phyloP scores from a whole-genome alignment of 2,888 invertebrate genomes.

The Teleogryllus oceanicus region DNA sequence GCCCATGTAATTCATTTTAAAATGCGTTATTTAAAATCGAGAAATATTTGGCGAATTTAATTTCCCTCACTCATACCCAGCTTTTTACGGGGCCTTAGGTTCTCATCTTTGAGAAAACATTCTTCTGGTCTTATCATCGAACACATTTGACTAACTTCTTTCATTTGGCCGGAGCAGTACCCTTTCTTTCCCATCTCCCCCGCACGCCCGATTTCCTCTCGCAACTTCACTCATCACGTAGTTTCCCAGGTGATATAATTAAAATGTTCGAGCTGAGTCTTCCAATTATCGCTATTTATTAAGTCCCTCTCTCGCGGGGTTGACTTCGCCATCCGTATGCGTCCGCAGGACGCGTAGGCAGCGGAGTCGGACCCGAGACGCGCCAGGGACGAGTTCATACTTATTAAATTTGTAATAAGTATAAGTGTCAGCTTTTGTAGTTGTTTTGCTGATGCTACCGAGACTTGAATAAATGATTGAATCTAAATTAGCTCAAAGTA shows the following conservation, averaged over 20 bases:
- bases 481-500: slow-evolving; percentile 40
- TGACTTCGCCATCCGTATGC: not conserved
- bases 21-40: too few species aligned
- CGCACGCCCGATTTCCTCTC: not conserved
- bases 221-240: not conserved
- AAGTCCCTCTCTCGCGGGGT: not conserved
- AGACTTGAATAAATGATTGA: slow-evolving; percentile 39
- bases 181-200: not conserved
- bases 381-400: slow-evolving; percentile 12
- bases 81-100: too few species aligned
- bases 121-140: too few species aligned
- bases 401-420: slow-evolving; percentile 21
- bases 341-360: not conserved
- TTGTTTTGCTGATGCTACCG: slow-evolving; percentile 33
- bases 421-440: slow-evolving; percentile 22
- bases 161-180: not conserved
- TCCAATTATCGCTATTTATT: slow-evolving; percentile 9
- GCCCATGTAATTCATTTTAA: too few species aligned
- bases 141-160: not conserved
- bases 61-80: too few species aligned
- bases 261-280: not conserved
- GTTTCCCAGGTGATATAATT: not conserved
- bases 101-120: too few species aligned
- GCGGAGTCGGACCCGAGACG: not conserved
- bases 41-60: too few species aligned